Evolutionary conservation across 2,113 vertebrate genomes (phyloP), one percentile per base, ranked within the genome.

Genomic region (Seriola quinqueradiata): DNA sequence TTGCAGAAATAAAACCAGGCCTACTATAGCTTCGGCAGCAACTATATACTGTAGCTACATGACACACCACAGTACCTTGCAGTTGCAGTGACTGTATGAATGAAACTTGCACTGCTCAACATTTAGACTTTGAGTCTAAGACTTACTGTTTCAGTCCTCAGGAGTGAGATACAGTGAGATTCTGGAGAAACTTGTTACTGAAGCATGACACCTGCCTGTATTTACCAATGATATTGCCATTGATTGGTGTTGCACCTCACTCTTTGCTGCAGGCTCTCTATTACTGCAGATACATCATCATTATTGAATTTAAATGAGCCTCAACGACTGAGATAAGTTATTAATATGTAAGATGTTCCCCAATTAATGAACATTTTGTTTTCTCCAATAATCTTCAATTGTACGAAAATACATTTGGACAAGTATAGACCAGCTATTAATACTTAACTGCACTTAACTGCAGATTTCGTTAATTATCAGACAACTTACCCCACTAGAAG

Each of bases 201-300:
- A 50, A 77, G 54, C 25, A 59, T 28, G 28, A 67, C 21, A 52
- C 28, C 16, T 3, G 19, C 1, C 38, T 38, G 42, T 17, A 55
- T 79, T 73, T 25, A 40, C 23, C 42, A 50, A 64, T 38, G 70
- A 79, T 8, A 44, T 28, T 74, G n/a, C 28, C 19, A 32, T 8
- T 74, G 68, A 54, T 67, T 12, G 9, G 16, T 70, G 52, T 14
- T 76, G 50, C 67, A 61, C 58, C 72, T 73, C 57, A 59, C 34
- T 60, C 23, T 69, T 44, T 69, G 55, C 66, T 72, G 13, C n/a
- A 68, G 23, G 34, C 44, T 60, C 0, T 55, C 6, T 60, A 6
- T 50, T 25, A 58, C 14, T 42, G 32, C 72, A 63, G 6, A 54
- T 8, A 65, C 11, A 44, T 44, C 44, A 17, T 44, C 14, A 52